Base-by-base conservation (phyloP, 2,888 invertebrate genomes). In the Boloria selene region DNA sequence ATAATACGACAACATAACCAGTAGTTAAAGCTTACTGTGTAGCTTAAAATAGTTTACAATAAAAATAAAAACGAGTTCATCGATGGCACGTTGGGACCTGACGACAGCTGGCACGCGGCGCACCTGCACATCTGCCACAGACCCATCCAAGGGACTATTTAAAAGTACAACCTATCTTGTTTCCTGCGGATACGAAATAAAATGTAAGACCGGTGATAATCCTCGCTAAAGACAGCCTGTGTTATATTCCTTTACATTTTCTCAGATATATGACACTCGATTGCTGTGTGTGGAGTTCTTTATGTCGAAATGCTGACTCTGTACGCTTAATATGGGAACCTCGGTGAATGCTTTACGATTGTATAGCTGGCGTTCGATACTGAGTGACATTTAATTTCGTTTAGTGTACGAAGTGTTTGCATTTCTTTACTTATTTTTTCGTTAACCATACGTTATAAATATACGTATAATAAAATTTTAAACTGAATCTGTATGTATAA, bases 101-200 rank as follows among this genome's bases (percentile, higher is more conserved):
- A 83, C 80, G 79, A 62, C 68, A 68, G 68, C 61, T 68, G 68
- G 68, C 68, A 59, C 77, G 77, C 79, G 81, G 73, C 64, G 68
- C 87, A 86, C 85, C 86, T 87, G 87, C 80, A 76, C 81, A 79
- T 82, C 81, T 83, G 84, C 78, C 75, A 65, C 61, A 45, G 70
- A 71, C 68, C 72, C 51, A 63, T 58, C 49, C 52, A 45, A 67
- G 56, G 49, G 55, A 60, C 18, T 50, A 47, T 59, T 63, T 50
- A 47, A 59, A 64, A 58, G 45, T 45, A 51, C 18, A 26, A 52
- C 50, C 52, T 38, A 31, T 38, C 64, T 52, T 51, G 64, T 64
- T 64, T 64, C 64, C 64, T 58, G 64, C 52, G 64, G 52, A 64
- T 58, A 47, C 58, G 52, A 58, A 47, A 52, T 22, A 51, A 59